Conservation (phyloP, 2,797 vertebrate genomes). For the Enteromius treurensis region DNA sequence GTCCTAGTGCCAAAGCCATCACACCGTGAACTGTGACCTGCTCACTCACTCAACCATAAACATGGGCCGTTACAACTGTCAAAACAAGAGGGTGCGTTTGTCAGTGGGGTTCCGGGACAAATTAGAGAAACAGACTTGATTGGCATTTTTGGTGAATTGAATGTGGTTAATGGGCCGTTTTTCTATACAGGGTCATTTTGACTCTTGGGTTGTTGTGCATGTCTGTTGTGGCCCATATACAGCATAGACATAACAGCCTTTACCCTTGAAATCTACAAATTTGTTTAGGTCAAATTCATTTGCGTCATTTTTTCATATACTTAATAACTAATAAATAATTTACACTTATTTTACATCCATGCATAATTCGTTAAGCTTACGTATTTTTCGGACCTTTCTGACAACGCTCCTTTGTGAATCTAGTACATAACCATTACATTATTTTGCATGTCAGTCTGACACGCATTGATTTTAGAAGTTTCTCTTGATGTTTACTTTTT, state of each 20-base stretch:
- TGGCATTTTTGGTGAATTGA: slow-evolving; percentile 47
- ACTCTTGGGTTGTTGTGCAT: slow-evolving; percentile 27
- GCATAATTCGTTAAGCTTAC: not conserved
- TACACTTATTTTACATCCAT: not conserved
- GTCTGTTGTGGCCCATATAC: slow-evolving; percentile 18
- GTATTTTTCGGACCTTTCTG: not conserved
- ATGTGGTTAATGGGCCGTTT: slow-evolving; percentile 37
- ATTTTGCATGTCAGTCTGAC: not conserved
- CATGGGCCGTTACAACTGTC: slow-evolving; percentile 60
- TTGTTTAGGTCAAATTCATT: not conserved
- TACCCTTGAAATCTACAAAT: not conserved
- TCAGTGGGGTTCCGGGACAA: slow-evolving; percentile 54
- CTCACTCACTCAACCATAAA: slow-evolving; percentile 60
- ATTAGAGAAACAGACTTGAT: slow-evolving; percentile 53
- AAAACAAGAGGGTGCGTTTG: slow-evolving; percentile 56
- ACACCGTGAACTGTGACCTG: slow-evolving; percentile 67
- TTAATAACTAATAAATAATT: not conserved
- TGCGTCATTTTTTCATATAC: not conserved
- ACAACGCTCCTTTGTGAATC: not conserved
- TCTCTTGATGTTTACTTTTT: not conserved
- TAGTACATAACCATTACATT: not conserved
- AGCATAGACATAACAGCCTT: slow-evolving; percentile 8
- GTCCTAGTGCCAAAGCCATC: slow-evolving; percentile 66
- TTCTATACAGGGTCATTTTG: slow-evolving; percentile 30
- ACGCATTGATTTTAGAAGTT: not conserved